phyloP scores from a whole-genome alignment of 1,140 invertebrate species.

The Streblospio benedicti region DNA sequence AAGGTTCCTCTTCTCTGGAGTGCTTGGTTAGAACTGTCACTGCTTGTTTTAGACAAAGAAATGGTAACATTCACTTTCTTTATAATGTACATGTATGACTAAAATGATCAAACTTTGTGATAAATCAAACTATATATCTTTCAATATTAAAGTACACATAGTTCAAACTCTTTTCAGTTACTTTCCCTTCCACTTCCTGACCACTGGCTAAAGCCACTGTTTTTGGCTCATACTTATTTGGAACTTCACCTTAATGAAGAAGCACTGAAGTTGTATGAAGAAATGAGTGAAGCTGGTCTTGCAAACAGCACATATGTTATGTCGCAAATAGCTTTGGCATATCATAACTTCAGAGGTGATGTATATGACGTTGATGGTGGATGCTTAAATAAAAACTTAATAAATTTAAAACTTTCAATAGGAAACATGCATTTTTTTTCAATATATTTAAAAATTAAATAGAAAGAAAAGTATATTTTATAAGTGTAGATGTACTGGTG shows the following conservation, averaged over 20 bases:
- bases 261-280: slow-evolving; percentile 71
- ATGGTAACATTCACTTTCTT: slow-evolving; percentile 35
- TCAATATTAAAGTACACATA: slow-evolving; percentile 5
- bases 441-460: too few relatives aligned
- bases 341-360: slow-evolving; percentile 82
- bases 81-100: slow-evolving; percentile 12
- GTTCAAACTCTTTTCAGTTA: slow-evolving; percentile 46
- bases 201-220: slow-evolving; percentile 93
- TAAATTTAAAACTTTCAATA: not conserved
- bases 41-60: slow-evolving; percentile 70
- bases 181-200: slow-evolving; percentile 64
- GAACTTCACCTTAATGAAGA: slow-evolving; percentile 85
- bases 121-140: not conserved
- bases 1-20: slow-evolving; percentile 80
- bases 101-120: slow-evolving; percentile 7
- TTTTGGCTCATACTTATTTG: slow-evolving; percentile 79
- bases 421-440: not conserved
- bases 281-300: slow-evolving; percentile 70
- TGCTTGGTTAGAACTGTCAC: slow-evolving; percentile 84
- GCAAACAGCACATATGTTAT: slow-evolving; percentile 79
- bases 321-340: slow-evolving; percentile 81
- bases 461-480: too few relatives aligned
- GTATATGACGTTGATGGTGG: too few relatives aligned
- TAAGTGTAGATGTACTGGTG: too few relatives aligned
- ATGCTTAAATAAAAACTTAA: too few relatives aligned